Evolutionary conservation across 2,888 invertebrate genomes (phyloP), one percentile per base, ranked within the genome.

Genomic region (Laspeyria flexula): DNA sequence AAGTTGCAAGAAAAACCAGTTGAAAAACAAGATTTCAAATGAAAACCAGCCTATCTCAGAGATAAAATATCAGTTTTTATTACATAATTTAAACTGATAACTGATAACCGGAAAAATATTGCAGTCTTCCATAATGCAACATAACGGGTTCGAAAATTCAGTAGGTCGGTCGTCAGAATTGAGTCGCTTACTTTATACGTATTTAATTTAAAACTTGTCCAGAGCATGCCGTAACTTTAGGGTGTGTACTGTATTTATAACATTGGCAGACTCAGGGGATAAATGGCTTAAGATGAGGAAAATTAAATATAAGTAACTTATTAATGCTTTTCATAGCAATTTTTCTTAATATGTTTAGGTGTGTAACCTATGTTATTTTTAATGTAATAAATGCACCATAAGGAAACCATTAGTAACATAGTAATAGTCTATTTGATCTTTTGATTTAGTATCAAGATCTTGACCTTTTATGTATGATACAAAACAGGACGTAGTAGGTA

Each of bases 381-480:
- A n/a, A n/a, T n/a, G 6, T 30, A 11, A 30, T 30, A 30, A 30
- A 11, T 11, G 11, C 2, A 7, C 5, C 1, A 50, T 49, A 47
- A 61, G 64, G 65, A 64, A 64, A 47, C 35, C n/a, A 13, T 48
- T n/a, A n/a, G 41, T 41, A 15, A 51, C 18, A 39, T 38, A 37
- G 27, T 34, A 54, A 45, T 25, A 33, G 40, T 34, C 34, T 1
- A 34, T 46, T 10, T 37, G 46, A 65, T 55, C 60, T 56, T 47
- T 65, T 18, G 38, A 60, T 54, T 56, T 30, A 43, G 45, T 30
- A 12, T 29, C 29, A 38, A 39, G 55, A 65, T 53, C 65, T 65
- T 65, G 66, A 66, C 63, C 66, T 65, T 65, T 60, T n/a, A 27
- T 47, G 60, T 45, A 55, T 18, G 34, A 41, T 43, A 47, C n/a